phyloP scores from a whole-genome alignment of 1,140 invertebrate genomes.

The Monomorium pharaonis region DNA sequence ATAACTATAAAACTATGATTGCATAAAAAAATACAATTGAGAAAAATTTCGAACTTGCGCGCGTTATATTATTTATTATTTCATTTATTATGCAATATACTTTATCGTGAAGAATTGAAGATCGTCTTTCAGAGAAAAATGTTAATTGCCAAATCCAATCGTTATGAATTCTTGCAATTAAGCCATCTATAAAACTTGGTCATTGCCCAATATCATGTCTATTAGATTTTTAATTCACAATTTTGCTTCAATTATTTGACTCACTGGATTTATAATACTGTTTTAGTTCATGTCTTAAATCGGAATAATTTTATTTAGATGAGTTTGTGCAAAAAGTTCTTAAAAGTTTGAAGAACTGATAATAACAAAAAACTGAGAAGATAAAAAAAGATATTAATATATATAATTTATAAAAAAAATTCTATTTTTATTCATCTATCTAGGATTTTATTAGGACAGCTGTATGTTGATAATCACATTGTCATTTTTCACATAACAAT shows the following conservation, averaged over 20 bases:
- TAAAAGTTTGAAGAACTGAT: not conserved
- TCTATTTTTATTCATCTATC: not conserved
- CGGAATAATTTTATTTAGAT: not conserved
- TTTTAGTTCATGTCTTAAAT: not conserved
- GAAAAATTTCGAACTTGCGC: no score
- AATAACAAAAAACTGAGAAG: not conserved
- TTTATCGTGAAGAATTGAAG: no score
- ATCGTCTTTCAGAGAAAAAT: no score
- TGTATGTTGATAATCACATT: not conserved
- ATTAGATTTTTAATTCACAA: not conserved
- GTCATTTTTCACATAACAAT: not conserved
- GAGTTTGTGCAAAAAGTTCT: not conserved
- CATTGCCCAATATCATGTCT: not conserved
- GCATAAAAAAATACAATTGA: no score
- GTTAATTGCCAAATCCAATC: not conserved
- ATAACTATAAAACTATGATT: not conserved
- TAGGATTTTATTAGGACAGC: not conserved
- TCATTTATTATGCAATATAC: no score
- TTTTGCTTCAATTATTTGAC: not conserved
- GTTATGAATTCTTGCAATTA: not conserved
- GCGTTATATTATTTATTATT: no score
- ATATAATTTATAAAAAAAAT: not conserved
- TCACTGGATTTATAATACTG: not conserved
- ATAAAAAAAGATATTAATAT: not conserved
- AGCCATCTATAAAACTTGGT: not conserved